Conservation (phyloP, 1,140 invertebrate species). For the Cheumatopsyche charites region DNA sequence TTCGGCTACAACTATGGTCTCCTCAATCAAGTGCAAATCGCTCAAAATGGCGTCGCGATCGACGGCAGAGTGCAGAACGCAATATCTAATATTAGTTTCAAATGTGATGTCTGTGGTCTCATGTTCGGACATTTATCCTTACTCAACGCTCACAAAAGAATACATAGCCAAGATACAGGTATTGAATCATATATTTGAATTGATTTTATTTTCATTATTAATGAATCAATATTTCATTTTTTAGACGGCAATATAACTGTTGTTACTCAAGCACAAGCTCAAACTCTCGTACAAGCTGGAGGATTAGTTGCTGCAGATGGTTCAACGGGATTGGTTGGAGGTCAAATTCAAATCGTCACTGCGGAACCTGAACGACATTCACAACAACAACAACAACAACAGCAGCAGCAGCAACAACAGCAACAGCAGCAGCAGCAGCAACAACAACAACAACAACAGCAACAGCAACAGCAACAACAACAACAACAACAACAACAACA, state of each 20-base stretch:
- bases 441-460: constrained; percentile 49
- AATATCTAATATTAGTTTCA: constrained; percentile 80
- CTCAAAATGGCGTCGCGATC: constrained; percentile 56
- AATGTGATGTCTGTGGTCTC: constrained; percentile 83
- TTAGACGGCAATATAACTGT: constrained; percentile 49
- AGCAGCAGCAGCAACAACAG: constrained; percentile 49
- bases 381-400: constrained; percentile 50
- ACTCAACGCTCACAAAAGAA: constrained; percentile 81
- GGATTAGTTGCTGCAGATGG: constrained; percentile 50
- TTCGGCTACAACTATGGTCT: constrained; percentile 73
- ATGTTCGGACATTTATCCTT: constrained; percentile 80
- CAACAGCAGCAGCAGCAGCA: constrained; percentile 47
- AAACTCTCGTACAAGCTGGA: constrained; percentile 56
- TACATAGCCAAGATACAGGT: constrained; percentile 69
- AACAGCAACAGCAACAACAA: constrained; percentile 46
- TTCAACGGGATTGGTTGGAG: constrained; percentile 51
- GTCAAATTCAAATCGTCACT: constrained; percentile 66
- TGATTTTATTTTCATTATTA: neutral
- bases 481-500: constrained; percentile 47
- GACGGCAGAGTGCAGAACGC: constrained; percentile 63
- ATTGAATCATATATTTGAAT: neutral
- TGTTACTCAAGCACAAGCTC: constrained; percentile 55
- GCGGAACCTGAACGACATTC: constrained; percentile 60
- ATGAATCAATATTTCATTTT: constrained; percentile 1
- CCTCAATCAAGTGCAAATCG: constrained; percentile 68